Evolutionary conservation across 2,113 vertebrate species (phyloP).

Genomic region (Notothenia coriiceps): DNA sequence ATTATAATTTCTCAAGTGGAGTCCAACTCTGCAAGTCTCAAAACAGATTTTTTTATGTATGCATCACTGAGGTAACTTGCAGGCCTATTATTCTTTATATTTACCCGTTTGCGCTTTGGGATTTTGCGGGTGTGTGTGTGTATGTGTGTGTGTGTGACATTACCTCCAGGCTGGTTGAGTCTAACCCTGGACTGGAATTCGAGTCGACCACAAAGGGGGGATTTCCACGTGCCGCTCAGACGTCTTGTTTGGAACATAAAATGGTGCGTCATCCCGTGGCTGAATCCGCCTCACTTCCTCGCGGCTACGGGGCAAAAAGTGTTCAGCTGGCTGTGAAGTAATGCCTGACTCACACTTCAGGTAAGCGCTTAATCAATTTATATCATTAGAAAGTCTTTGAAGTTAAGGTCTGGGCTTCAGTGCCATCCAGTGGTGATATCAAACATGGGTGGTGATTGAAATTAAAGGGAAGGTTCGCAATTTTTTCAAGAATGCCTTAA

Average conservation of each 20-base stretch:
- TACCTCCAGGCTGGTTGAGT: conserved; percentile 76
- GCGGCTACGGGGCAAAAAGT: conserved; percentile 51
- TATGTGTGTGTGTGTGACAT: conserved; percentile 36
- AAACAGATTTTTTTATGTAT: too few species aligned
- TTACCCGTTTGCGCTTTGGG: neutral
- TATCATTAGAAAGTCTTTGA: conserved; percentile 53
- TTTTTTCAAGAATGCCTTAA: too few species aligned
- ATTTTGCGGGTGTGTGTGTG: conserved; percentile 21
- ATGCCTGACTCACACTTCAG: conserved; percentile 72
- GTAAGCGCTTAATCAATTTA: conserved; percentile 70
- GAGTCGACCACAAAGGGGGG: conserved; percentile 68
- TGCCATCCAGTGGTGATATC: conserved; percentile 80
- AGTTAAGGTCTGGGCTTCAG: conserved; percentile 68
- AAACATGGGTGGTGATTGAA: conserved; percentile 22
- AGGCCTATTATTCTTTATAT: conserved; percentile 16
- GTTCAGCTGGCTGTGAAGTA: conserved; percentile 67
- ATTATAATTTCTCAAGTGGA: neutral
- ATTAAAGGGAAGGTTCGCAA: neutral
- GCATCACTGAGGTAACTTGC: neutral
- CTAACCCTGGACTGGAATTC: conserved; percentile 77
- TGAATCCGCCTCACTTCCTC: conserved; percentile 71
- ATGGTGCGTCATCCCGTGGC: conserved; percentile 68
- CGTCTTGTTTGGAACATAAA: conserved; percentile 61
- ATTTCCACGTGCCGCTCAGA: conserved; percentile 83
- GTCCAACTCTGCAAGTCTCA: neutral